Percentiles rank a stretch among this genome's conserved stretches.
Evolutionary conservation across 2,797 vertebrate genomes (phyloP).

Genomic region (Cirrhinus molitorella): DNA sequence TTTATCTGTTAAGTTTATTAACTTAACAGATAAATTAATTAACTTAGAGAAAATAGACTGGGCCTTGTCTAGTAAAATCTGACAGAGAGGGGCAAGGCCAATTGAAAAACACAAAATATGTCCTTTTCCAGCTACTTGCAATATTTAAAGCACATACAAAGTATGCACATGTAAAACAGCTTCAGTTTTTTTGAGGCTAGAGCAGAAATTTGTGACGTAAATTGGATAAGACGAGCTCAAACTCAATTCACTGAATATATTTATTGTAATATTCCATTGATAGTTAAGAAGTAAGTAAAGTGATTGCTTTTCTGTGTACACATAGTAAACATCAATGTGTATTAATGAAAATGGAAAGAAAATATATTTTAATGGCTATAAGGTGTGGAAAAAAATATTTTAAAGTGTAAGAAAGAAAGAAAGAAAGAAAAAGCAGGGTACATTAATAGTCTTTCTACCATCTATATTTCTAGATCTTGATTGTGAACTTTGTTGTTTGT

Average conservation of each 20-base stretch:
- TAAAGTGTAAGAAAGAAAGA: background rate
- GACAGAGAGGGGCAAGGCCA: background rate
- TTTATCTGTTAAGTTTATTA: no score
- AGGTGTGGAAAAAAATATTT: no score
- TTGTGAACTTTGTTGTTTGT: no score
- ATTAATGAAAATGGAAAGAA: background rate
- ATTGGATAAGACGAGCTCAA: background rate
- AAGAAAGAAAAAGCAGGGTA: no score
- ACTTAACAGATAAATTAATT: no score
- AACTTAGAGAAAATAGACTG: background rate
- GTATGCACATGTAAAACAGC: background rate
- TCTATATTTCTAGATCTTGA: no score
- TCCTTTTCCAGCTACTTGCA: background rate
- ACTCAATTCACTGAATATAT: background rate
- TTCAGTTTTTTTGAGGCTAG: background rate
- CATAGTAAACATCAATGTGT: background rate
- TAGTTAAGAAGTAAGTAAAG: background rate
- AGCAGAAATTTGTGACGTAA: background rate
- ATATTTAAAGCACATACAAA: slow-evolving; percentile 17
- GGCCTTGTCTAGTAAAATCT: background rate
- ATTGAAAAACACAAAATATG: background rate
- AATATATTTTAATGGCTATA: no score
- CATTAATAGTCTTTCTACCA: no score
- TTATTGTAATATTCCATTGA: background rate
- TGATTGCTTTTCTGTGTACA: background rate